These are phyloP conservation scores for Drosophila prostipennis DNA, from an alignment of 2,888 invertebrate genomes.

Conservation along the genomic window DNA sequence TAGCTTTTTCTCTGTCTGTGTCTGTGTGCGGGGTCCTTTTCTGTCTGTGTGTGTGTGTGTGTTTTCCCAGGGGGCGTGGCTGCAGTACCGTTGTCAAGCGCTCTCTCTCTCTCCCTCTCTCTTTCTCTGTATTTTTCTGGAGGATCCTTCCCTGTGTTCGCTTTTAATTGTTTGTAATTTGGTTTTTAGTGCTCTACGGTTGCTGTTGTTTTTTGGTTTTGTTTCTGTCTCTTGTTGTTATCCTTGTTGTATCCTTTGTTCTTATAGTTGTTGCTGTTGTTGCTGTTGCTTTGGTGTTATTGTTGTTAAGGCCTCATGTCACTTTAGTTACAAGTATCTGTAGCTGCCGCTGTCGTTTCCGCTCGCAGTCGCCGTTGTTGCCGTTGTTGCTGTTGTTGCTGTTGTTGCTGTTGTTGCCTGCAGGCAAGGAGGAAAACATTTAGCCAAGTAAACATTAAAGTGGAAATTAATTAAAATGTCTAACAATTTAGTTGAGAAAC, in stretches of 20 bases:
- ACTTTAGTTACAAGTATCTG: constrained; percentile 68
- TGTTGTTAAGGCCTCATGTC: constrained; percentile 77
- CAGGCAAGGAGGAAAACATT: constrained; percentile 41
- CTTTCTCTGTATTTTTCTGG: constrained; percentile 12
- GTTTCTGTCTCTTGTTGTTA: constrained; percentile 18
- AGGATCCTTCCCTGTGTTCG: constrained; percentile 53
- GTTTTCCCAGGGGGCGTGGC: constrained; percentile 14
- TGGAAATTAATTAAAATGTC: constrained; percentile 59
- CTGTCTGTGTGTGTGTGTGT: constrained; percentile 1
- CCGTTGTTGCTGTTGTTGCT: constrained; percentile 39
- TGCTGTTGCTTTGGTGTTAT: constrained; percentile 45
- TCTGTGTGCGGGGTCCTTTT: background rate
- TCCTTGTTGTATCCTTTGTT: constrained; percentile 29
- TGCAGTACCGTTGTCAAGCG: constrained; percentile 21
- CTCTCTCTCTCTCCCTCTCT: background rate
- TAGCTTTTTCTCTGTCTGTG: background rate
- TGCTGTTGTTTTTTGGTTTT: constrained; percentile 17
- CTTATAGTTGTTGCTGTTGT: constrained; percentile 46
- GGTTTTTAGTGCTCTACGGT: constrained; percentile 65
- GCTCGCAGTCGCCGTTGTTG: constrained; percentile 23
- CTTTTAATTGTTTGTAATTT: constrained; percentile 77
- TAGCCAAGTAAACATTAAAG: constrained; percentile 44
- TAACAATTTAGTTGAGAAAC: constrained; percentile 34
- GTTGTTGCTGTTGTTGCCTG: constrained; percentile 44
- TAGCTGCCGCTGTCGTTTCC: constrained; percentile 24